phyloP scores from a whole-genome alignment of 1,140 invertebrate genomes.

The Drosophila ambigua region DNA sequence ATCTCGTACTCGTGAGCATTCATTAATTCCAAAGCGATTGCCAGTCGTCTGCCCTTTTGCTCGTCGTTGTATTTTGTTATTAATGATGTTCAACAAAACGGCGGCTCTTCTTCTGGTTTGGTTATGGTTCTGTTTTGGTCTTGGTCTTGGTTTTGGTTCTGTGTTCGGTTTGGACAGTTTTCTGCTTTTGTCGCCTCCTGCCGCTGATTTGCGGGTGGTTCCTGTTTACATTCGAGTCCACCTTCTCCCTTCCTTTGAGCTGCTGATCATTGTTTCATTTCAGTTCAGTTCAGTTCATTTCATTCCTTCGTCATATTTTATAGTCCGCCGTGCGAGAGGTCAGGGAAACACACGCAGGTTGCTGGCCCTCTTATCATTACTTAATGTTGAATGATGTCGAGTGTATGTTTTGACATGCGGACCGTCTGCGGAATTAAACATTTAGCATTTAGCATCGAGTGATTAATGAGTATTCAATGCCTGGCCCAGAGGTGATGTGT shows the following conservation, averaged over 20 bases:
- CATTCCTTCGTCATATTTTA: slow-evolving; percentile 47
- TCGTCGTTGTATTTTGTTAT: slow-evolving; percentile 79
- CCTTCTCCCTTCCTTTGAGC: slow-evolving; percentile 22
- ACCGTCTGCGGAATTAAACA: slow-evolving; percentile 59
- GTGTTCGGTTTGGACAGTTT: slow-evolving; percentile 37
- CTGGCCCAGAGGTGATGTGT: slow-evolving; percentile 6
- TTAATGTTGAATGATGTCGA: slow-evolving; percentile 80
- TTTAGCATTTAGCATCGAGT: slow-evolving; percentile 38
- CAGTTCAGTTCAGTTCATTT: background rate
- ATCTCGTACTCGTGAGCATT: slow-evolving; percentile 47
- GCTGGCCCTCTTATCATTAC: slow-evolving; percentile 63
- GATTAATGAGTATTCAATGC: slow-evolving; percentile 76
- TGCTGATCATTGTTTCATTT: slow-evolving; percentile 25
- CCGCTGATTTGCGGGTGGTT: slow-evolving; percentile 74
- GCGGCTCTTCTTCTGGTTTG: slow-evolving; percentile 39
- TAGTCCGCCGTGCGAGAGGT: slow-evolving; percentile 13
- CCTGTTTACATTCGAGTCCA: slow-evolving; percentile 42
- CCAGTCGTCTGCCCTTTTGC: background rate
- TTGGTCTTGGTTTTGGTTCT: slow-evolving; percentile 27
- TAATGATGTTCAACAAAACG: slow-evolving; percentile 84
- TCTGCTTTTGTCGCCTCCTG: slow-evolving; percentile 9
- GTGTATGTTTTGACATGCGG: slow-evolving; percentile 77
- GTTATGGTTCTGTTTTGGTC: slow-evolving; percentile 26
- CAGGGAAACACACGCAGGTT: slow-evolving; percentile 25
- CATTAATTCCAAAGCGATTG: slow-evolving; percentile 65